These are phyloP conservation scores for Emberiza fucata DNA, from an alignment of 2,113 vertebrate species.

Conservation along the genomic window DNA sequence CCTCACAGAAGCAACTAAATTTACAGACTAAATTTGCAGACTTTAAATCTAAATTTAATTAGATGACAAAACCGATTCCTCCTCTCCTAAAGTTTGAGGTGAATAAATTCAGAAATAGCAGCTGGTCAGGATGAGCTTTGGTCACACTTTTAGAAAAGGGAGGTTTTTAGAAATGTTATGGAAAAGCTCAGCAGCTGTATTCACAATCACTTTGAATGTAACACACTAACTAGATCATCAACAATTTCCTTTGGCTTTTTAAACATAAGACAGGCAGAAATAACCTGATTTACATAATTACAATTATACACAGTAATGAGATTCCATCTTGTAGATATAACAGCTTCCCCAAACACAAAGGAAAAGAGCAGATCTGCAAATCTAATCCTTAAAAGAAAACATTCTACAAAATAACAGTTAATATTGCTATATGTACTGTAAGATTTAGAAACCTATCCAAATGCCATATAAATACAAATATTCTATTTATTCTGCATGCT, in stretches of 20 bases:
- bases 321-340: conserved; percentile 34
- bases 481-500: background rate
- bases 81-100: background rate
- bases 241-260: conserved; percentile 36
- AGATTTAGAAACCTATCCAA: background rate
- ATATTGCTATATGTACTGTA: background rate
- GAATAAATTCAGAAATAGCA: background rate
- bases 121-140: background rate
- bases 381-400: background rate
- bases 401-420: background rate
- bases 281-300: conserved; percentile 60
- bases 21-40: background rate
- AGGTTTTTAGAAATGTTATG: background rate
- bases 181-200: background rate
- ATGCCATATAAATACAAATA: background rate
- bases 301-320: conserved; percentile 43
- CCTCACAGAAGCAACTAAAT: background rate
- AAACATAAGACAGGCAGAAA: conserved; percentile 31
- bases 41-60: background rate
- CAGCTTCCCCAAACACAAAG: conserved; percentile 24
- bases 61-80: background rate
- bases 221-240: background rate
- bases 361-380: background rate
- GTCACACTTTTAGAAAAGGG: background rate
- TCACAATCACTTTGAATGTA: background rate